Conservation (phyloP, 2,113 vertebrate genomes). For the Poeciliopsis turrubarensis region DNA sequence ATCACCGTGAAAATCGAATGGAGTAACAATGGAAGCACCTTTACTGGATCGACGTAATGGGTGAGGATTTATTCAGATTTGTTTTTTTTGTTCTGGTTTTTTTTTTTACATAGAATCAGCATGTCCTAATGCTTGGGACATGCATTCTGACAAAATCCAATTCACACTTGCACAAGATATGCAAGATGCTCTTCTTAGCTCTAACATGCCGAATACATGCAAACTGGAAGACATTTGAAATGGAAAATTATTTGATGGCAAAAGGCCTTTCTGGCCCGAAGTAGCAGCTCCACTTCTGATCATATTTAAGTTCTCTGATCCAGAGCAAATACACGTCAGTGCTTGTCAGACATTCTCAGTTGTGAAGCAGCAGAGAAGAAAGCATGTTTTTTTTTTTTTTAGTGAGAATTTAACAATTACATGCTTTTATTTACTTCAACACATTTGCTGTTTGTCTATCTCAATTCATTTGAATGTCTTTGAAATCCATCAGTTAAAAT, state of each 20-base stretch:
- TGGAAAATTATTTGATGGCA: not conserved
- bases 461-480: not conserved
- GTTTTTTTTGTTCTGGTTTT: not conserved
- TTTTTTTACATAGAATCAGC: constrained; percentile 11
- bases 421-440: not conserved
- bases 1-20: constrained; percentile 24
- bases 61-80: constrained; percentile 45
- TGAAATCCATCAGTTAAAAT: not conserved
- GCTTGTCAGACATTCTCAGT: not conserved
- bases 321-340: not conserved
- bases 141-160: constrained; percentile 4
- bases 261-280: constrained; percentile 6
- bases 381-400: not conserved
- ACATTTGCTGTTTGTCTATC: not conserved
- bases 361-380: not conserved
- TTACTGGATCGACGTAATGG: constrained; percentile 29
- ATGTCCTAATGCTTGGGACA: not conserved
- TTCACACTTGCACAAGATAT: not conserved
- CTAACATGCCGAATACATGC: not conserved
- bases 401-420: not conserved
- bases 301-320: not conserved
- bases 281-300: constrained; percentile 25
- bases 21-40: constrained; percentile 46
- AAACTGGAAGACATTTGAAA: not conserved
- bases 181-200: not conserved